These are phyloP conservation scores for Miltochrista miniata DNA, from an alignment of 2,888 invertebrate species.

Conservation along the genomic window DNA sequence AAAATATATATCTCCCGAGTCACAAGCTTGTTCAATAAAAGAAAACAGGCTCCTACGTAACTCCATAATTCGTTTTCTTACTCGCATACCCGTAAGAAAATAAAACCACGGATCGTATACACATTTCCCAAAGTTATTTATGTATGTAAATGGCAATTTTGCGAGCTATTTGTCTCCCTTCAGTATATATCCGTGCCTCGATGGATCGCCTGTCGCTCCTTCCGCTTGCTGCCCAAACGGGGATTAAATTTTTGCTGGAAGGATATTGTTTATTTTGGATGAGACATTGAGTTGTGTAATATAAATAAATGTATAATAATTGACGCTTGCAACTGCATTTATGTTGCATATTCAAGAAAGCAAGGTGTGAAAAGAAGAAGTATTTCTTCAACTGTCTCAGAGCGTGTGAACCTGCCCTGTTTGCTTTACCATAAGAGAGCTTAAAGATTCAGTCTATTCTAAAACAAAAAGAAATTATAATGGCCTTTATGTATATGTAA, in stretches of 20 bases:
- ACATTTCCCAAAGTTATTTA: conserved; percentile 34
- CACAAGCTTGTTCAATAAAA: conserved; percentile 11
- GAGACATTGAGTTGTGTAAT: too few species aligned
- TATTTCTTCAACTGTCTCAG: too few species aligned
- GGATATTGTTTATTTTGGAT: neutral
- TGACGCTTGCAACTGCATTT: too few species aligned
- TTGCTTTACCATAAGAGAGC: too few species aligned
- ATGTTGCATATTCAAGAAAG: too few species aligned
- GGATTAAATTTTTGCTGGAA: conserved; percentile 33
- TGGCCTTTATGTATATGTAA: conserved; percentile 49
- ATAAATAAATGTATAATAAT: too few species aligned
- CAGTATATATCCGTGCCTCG: conserved; percentile 45
- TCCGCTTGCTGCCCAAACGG: conserved; percentile 34
- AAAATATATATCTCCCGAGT: neutral
- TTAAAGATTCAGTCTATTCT: too few species aligned
- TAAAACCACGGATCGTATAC: conserved; percentile 34
- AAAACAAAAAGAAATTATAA: too few species aligned
- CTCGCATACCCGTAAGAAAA: conserved; percentile 26
- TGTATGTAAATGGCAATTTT: conserved; percentile 55
- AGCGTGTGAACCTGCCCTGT: too few species aligned
- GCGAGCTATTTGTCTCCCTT: conserved; percentile 55
- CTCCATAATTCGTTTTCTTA: conserved; percentile 35
- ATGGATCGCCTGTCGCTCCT: conserved; percentile 49
- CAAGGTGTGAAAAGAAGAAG: too few species aligned
- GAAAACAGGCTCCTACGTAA: conserved; percentile 13